Conservation (phyloP, 2,113 vertebrate species). For the human (Homo sapiens) region GRCh38 chr12:57309501-57310000, state of each 20-base stretch:
- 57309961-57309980: no score
- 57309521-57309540: not conserved
- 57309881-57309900: not conserved
- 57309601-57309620: conserved; percentile 58
- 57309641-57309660: conserved; percentile 47
- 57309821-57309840: not conserved
- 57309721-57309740: conserved; percentile 11
- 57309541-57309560: conserved; percentile 51
- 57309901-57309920: not conserved
- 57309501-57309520: conserved; percentile 55
- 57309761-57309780: not conserved
- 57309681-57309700: conserved; percentile 33
- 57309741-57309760: not conserved
- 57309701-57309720: conserved; percentile 44
- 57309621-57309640: conserved; percentile 24
- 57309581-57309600: conserved; percentile 62
- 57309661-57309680: conserved; percentile 43
- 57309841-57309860: conserved; percentile 16
- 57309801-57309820: not conserved
- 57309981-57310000: no score
- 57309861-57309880: not conserved
- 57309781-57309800: not conserved
- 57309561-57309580: conserved; percentile 64
- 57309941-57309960: no score
- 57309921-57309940: not conserved